Base-by-base conservation (phyloP, 35 echinoderm and acorn worm genomes). In the Lytechinus variegatus region DNA sequence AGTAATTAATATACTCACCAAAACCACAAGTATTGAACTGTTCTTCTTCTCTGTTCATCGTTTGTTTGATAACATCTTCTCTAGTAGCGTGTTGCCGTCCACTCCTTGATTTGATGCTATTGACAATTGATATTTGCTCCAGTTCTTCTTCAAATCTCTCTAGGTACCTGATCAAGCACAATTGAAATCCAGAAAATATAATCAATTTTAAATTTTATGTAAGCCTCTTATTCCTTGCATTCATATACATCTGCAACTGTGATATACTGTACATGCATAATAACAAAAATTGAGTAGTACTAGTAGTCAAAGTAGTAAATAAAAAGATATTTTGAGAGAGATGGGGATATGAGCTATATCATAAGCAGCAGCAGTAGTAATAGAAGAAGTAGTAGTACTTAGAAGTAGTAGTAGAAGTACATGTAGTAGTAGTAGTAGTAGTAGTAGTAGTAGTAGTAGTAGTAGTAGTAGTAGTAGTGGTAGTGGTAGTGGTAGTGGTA, bases 111-210 rank as follows among this genome's bases (percentile, higher is more conserved):
- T 97, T 97, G 51, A 97, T 95, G 44, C 97, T 89, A 53, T 97
- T 94, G 10, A 97, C 93, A 27, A 97, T 97, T 9, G 95, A 93
- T 92, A 97, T 97, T 87, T 97, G 97, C 95, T 97, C 97, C 16
- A 97, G 58, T 52, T 96, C 96, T 6, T 96, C 96, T 13, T 97
- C 97, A 96, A 97, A 97, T 52, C 97, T 94, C 44, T 95, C 79
- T 51, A 97, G 53, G 86, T 97, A 95, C 52, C 96, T 97, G 91
- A n/a, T 28, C 27, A 27, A 28, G 27, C 7, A 52, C 44, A 16
- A 95, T 16, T 13, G 19, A 12, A 56, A 53, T 94, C 11, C 12
- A 92, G 57, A 1, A n/a, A 58, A 79, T 58, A 79, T n/a, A 4
- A 24, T 79, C 66, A 79, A n/a, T 79, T 16, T n/a, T 24, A 3